Percentiles rank a stretch among this genome's conserved stretches.
Conservation (phyloP, 2,888 invertebrate genomes). For the Patella depressa region DNA sequence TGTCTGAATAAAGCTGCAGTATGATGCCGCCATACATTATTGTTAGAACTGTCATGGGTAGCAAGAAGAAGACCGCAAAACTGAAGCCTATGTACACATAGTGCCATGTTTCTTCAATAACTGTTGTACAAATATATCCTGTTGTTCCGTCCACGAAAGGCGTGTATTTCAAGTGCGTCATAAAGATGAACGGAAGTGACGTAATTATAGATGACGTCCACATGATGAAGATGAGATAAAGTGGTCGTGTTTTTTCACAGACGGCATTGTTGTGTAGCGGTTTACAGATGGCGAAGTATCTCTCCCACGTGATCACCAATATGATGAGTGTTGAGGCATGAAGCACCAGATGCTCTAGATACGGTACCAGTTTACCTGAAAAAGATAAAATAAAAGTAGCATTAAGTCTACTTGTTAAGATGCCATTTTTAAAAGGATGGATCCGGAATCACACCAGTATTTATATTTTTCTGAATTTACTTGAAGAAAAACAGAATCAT, state of each 20-base stretch:
- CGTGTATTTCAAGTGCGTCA: conserved; percentile 83
- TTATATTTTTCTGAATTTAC: too few species aligned
- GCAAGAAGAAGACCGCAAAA: conserved; percentile 38
- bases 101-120: conserved; percentile 27
- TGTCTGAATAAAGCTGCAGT: conserved; percentile 34
- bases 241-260: conserved; percentile 38
- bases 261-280: conserved; percentile 79
- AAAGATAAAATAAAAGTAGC: conserved; percentile 45
- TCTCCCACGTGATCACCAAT: conserved; percentile 92
- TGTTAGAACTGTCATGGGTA: conserved; percentile 44
- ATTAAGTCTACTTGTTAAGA: too few species aligned
- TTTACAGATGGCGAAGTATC: conserved; percentile 92
- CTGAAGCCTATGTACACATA: conserved; percentile 38
- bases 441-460: too few species aligned
- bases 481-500: too few species aligned
- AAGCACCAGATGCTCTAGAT: conserved; percentile 91
- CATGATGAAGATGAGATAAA: conserved; percentile 35
- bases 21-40: conserved; percentile 45
- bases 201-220: conserved; percentile 68
- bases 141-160: conserved; percentile 73
- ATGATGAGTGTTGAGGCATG: conserved; percentile 94
- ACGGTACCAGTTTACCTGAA: conserved; percentile 91
- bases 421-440: too few species aligned
- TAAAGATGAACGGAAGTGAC: conserved; percentile 82
- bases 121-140: conserved; percentile 41